Evolutionary conservation across 2,888 invertebrate species (phyloP).

Genomic region (Pediacus dermestoides): DNA sequence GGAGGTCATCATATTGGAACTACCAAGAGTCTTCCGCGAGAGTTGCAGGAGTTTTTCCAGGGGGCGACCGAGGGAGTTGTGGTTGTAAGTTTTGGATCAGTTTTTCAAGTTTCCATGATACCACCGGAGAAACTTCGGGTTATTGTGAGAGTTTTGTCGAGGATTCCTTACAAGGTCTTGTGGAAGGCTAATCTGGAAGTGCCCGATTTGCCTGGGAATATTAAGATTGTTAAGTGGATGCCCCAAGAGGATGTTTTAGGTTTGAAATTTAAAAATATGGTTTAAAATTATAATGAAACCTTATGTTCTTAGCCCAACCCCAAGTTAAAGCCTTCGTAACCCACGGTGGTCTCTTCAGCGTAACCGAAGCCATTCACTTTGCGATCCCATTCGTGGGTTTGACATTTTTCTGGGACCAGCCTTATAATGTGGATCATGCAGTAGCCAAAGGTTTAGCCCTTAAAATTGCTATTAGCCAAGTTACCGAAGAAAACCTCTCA

Average conservation of each 20-base stretch:
- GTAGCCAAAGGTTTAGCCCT: slow-evolving; percentile 47
- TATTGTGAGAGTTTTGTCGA: slow-evolving; percentile 57
- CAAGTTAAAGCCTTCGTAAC: slow-evolving; percentile 51
- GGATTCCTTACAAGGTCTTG: slow-evolving; percentile 60
- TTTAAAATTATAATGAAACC: slow-evolving; percentile 1
- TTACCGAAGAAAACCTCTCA: slow-evolving; percentile 41
- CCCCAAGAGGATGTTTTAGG: slow-evolving; percentile 55
- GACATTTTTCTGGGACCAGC: slow-evolving; percentile 54
- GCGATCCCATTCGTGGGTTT: slow-evolving; percentile 53
- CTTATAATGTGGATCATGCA: slow-evolving; percentile 50
- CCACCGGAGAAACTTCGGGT: slow-evolving; percentile 51
- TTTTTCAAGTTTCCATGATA: slow-evolving; percentile 55
- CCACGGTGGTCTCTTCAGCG: slow-evolving; percentile 53
- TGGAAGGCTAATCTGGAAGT: slow-evolving; percentile 75
- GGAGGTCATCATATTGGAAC: slow-evolving; percentile 51
- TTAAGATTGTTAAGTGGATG: slow-evolving; percentile 63
- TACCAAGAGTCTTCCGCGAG: slow-evolving; percentile 36
- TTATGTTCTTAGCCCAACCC: slow-evolving; percentile 42
- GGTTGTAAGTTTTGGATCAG: slow-evolving; percentile 60
- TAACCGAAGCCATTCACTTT: slow-evolving; percentile 50
- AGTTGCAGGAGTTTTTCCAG: slow-evolving; percentile 53
- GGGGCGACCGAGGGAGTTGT: slow-evolving; percentile 54
- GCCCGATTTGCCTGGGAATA: slow-evolving; percentile 52
- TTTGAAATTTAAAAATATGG: slow-evolving; percentile 16
- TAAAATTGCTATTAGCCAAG: slow-evolving; percentile 38